Evolutionary conservation across 2,797 vertebrate species (phyloP), one percentile per base, ranked within the genome.

Genomic region (Chaetophractus vellerosus): DNA sequence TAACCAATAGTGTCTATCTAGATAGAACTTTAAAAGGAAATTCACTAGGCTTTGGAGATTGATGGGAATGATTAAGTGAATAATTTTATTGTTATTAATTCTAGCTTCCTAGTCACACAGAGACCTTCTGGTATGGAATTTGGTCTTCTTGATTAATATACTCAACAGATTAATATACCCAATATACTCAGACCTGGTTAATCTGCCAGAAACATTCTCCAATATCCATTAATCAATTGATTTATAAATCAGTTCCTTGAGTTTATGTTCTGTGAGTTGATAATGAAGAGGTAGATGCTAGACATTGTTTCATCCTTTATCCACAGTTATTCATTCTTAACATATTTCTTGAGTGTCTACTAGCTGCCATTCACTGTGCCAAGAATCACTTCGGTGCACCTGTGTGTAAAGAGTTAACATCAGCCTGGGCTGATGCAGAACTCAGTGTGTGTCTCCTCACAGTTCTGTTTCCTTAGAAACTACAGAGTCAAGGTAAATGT

Each of bases 401-500:
- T 81, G 31, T 50, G 33, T 48, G 2, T 59, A 82, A 83, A 55
- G 64, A 68, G 74, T 79, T 59, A 90, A 71, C 21, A 45, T 24
- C 28, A 82, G 55, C 66, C 31, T 72, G 52, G 1, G 8, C 57
- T 86, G 61, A 85, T 59, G 84, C 10, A 74, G 74, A 57, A 75
- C 33, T 90, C 63, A 16, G 31, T 71, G 63, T 61, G 66, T 93
- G 82, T 72, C 38, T 85, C 84, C 36, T 72, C 36, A 15, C 12
- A 31, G 78, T 11, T 41, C 78, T 63, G 88, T 95, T 96, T 96
- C 97, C 96, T 95, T 96, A 95, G 96, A 93, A 97, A 97, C 95
- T 71, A 90, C 78, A 72, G 82, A 72, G 82, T 92, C 92, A 88
- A 89, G 90, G 84, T 92, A 91, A 96, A 88, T 76, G 69, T 92